Evolutionary conservation across 1,140 invertebrate genomes (phyloP).

Genomic region (Procambarus clarkii): DNA sequence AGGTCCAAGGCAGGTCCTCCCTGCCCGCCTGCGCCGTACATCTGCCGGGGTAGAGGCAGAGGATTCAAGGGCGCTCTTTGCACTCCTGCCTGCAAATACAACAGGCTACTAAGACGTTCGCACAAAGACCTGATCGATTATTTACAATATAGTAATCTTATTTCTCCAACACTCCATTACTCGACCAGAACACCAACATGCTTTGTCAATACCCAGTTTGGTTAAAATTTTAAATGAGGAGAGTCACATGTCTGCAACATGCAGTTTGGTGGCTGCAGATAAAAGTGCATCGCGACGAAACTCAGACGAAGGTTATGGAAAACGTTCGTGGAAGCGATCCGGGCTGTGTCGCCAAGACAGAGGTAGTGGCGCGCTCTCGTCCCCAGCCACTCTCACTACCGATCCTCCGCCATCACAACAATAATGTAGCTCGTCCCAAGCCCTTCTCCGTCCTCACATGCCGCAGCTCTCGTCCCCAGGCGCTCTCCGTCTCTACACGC

Average conservation of each 20-base stretch:
- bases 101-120: slow-evolving; percentile 46
- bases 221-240: background rate
- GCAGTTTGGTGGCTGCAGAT: background rate
- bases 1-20: background rate
- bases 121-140: slow-evolving; percentile 52
- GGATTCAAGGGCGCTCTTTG: slow-evolving; percentile 63
- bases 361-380: slow-evolving; percentile 70
- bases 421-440: slow-evolving; percentile 67
- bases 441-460: slow-evolving; percentile 62
- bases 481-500: slow-evolving; percentile 24
- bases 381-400: slow-evolving; percentile 69
- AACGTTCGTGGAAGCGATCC: slow-evolving; percentile 52
- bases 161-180: background rate
- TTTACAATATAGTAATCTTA: background rate
- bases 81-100: slow-evolving; percentile 63
- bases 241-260: background rate
- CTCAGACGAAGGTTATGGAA: slow-evolving; percentile 67
- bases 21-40: slow-evolving; percentile 9
- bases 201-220: too few species aligned
- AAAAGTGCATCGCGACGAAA: slow-evolving; percentile 61
- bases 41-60: slow-evolving; percentile 17
- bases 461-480: slow-evolving; percentile 67
- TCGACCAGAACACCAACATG: too few species aligned
- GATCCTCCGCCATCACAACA: slow-evolving; percentile 70
- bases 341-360: slow-evolving; percentile 64